Evolutionary conservation across 2,888 invertebrate species (phyloP), one percentile per base, ranked within the genome.

Genomic region (Xylocampa areola): DNA sequence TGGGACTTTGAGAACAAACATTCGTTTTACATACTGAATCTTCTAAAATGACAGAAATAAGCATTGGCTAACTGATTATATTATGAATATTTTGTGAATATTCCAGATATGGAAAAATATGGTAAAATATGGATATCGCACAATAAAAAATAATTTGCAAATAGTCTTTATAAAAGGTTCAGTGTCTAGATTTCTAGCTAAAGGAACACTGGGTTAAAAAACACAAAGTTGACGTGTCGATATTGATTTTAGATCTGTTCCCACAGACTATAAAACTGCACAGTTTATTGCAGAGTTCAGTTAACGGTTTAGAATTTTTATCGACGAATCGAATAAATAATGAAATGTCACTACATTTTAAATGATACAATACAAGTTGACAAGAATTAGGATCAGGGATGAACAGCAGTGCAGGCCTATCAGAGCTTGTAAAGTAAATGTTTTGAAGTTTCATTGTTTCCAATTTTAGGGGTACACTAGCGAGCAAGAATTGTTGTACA

Each of bases 381-480:
- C 74, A 76, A 69, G 72, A 75, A 71, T 40, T 45, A 58, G 44
- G 32, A 37, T 33, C 40, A 33, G 7, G 13, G 6, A 14, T 39
- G 49, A 49, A 29, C 19, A 64, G 39, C 7, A 29, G n/a, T 11
- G 29, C 29, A 29, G 29, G 8, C 8, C 11, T 4, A 14, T 47
- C 21, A 54, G 19, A 21, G 13, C 13, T 54, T 52, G 47, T 51
- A 27, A 23, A 21, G 33, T 29, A 10, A 69, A 74, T 73, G 74
- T 81, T 72, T 55, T 70, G 79, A 74, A 75, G 32, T 73, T 82
- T 79, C 79, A 73, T 79, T 79, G 52, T 71, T 72, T 57, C 25
- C 39, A 47, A 47, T 23, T 25, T 63, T 29, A n/a, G 49, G 54
- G 36, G 25, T 63, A 30, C 47, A 75, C 65, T 77, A 67, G 68